These are phyloP conservation scores for Sympetrum striolatum DNA, from an alignment of 2,888 invertebrate species.

Conservation along the genomic window DNA sequence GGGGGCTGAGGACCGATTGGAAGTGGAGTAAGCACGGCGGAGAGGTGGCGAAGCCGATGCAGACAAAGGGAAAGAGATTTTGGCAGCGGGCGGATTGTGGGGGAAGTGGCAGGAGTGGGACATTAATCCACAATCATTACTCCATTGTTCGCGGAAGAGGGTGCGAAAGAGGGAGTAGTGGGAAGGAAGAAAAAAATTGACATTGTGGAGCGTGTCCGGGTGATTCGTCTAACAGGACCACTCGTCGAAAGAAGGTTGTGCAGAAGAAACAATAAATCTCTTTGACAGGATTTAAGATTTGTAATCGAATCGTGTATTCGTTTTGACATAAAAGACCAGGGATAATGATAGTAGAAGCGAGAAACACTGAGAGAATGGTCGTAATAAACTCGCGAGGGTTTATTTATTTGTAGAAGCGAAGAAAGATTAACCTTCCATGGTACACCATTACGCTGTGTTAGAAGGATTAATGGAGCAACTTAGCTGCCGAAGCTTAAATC, in stretches of 20 bases:
- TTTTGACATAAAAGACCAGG: neutral
- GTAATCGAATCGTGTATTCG: too few species aligned
- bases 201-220: too few species aligned
- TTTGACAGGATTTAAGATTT: neutral
- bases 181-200: too few species aligned
- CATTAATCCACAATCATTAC: slow-evolving; percentile 44
- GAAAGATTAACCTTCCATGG: too few species aligned
- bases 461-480: too few species aligned
- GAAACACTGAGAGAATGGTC: neutral
- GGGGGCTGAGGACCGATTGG: neutral
- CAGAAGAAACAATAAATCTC: neutral
- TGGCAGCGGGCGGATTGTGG: neutral
- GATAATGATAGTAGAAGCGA: neutral
- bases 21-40: neutral
- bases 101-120: slow-evolving; percentile 31
- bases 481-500: too few species aligned
- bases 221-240: too few species aligned
- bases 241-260: neutral
- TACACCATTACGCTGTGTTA: too few species aligned
- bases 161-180: neutral
- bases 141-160: slow-evolving; percentile 12
- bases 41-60: neutral
- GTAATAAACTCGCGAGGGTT: too few species aligned
- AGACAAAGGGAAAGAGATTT: neutral
- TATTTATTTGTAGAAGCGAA: too few species aligned